phyloP scores from a whole-genome alignment of 2,113 vertebrate species.

The Physeter macrocephalus region DNA sequence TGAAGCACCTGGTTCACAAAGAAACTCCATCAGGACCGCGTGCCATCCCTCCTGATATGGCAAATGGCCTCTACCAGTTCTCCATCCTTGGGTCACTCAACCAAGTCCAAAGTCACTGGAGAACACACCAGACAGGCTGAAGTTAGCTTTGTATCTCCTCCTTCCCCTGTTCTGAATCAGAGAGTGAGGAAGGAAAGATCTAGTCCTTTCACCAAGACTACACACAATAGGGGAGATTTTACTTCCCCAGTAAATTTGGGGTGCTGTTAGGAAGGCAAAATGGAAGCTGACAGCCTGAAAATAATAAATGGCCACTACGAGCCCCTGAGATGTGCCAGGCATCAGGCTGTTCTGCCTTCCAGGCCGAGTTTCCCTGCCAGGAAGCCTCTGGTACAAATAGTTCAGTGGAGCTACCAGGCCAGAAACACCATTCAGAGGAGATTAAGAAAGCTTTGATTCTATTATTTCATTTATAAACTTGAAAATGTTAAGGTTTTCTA shows the following conservation, averaged over 20 bases:
- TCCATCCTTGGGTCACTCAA: background rate
- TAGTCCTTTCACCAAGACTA: background rate
- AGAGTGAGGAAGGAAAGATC: background rate
- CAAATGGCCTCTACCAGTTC: background rate
- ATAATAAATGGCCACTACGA: accelerated
- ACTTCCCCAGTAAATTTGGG: background rate
- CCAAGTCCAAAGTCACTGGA: background rate
- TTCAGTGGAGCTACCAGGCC: background rate
- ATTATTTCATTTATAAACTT: background rate
- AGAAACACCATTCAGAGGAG: background rate
- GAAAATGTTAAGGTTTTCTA: background rate
- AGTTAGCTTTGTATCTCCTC: background rate
- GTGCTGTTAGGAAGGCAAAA: background rate
- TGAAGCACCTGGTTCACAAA: background rate
- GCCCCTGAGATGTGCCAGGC: background rate
- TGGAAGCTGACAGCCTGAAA: background rate
- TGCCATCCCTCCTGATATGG: accelerated
- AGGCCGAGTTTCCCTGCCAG: background rate
- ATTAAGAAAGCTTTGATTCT: background rate
- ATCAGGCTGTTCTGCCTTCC: background rate
- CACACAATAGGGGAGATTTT: background rate
- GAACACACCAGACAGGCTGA: background rate
- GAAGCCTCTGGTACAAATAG: background rate
- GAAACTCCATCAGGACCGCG: background rate
- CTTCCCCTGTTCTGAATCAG: background rate